These are phyloP conservation scores for Phalacrocorax pelagicus DNA, from an alignment of 2,113 vertebrate genomes.

Conservation along the genomic window DNA sequence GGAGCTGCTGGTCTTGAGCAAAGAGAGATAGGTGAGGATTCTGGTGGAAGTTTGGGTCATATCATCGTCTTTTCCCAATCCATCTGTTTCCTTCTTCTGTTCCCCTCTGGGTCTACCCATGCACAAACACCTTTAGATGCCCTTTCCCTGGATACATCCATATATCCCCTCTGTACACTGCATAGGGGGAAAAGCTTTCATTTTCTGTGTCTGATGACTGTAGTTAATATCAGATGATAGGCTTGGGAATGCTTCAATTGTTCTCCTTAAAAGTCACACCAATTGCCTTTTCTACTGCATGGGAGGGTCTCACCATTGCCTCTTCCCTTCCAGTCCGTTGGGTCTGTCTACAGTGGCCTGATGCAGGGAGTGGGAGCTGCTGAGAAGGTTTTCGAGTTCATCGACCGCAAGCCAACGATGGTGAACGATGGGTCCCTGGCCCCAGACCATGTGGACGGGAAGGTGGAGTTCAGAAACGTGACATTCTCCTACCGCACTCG, in stretches of 20 bases:
- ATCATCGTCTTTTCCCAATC: neutral
- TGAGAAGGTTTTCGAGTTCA: slow-evolving; percentile 96
- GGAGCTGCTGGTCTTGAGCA: neutral
- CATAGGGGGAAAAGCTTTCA: neutral
- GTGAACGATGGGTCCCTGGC: slow-evolving; percentile 79
- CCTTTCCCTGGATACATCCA: neutral
- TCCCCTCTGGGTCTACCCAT: neutral
- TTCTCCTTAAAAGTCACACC: neutral
- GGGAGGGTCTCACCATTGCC: neutral
- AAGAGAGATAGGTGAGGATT: neutral
- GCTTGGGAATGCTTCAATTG: neutral
- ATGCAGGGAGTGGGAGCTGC: slow-evolving; percentile 97
- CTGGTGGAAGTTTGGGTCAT: neutral
- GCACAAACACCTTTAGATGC: neutral
- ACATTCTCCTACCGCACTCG: slow-evolving; percentile 90
- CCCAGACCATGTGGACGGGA: slow-evolving; percentile 82
- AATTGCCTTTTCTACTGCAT: neutral
- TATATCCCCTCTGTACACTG: neutral
- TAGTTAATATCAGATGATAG: neutral
- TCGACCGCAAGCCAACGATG: slow-evolving; percentile 87
- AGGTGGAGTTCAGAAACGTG: slow-evolving; percentile 91
- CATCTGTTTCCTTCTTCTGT: neutral
- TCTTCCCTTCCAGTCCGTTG: slow-evolving; percentile 79
- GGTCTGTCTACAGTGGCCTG: slow-evolving; percentile 92
- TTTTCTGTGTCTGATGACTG: neutral